phyloP scores from a whole-genome alignment of 2,113 vertebrate species.

The Seriola quinqueradiata region DNA sequence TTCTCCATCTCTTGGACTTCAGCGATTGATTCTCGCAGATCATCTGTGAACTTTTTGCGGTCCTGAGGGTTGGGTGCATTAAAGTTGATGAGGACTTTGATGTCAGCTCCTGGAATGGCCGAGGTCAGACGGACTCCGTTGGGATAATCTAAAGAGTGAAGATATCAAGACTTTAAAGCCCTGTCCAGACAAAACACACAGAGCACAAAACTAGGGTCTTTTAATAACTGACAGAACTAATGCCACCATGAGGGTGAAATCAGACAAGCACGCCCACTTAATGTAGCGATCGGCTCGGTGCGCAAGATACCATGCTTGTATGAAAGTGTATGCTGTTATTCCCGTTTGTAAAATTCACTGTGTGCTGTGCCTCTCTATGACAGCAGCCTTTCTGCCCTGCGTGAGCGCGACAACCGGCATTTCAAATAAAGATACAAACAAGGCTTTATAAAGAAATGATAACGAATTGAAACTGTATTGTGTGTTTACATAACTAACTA shows the following conservation, averaged over 20 bases:
- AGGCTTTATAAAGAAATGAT: too few species aligned
- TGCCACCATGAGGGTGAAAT: neutral
- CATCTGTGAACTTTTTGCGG: slow-evolving; percentile 97
- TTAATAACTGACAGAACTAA: neutral
- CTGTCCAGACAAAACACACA: neutral
- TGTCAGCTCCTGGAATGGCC: slow-evolving; percentile 94
- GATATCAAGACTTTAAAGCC: neutral
- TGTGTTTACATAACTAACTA: too few species aligned
- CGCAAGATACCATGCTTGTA: neutral
- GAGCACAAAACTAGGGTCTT: neutral
- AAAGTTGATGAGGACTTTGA: slow-evolving; percentile 98
- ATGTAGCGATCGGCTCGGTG: too few species aligned
- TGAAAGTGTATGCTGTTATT: neutral
- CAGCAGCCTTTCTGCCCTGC: neutral
- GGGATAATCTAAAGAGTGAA: slow-evolving; percentile 90
- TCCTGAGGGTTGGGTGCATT: slow-evolving; percentile 99
- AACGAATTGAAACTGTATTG: too few species aligned
- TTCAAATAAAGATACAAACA: too few species aligned
- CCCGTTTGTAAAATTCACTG: neutral
- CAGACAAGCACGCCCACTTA: neutral
- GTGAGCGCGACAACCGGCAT: neutral
- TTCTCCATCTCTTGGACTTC: slow-evolving; percentile 99
- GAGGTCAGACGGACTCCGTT: slow-evolving; percentile 96
- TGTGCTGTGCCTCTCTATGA: neutral
- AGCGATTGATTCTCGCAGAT: slow-evolving; percentile 95